Evolutionary conservation across 2,888 invertebrate genomes (phyloP).

Genomic region (Dynastes grantii): DNA sequence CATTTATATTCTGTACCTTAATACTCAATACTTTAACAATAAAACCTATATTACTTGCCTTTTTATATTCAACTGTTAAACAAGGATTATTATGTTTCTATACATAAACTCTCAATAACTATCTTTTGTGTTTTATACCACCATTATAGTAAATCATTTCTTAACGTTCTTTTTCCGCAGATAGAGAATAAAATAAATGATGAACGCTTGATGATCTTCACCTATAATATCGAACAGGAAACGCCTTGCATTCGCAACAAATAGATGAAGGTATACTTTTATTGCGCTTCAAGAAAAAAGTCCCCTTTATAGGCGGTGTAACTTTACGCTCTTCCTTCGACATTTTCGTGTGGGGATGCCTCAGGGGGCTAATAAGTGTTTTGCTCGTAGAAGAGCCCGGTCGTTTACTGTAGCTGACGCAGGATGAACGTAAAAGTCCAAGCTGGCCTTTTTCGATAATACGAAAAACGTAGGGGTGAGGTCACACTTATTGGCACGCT

Average conservation of each 20-base stretch:
- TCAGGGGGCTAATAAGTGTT: conserved; percentile 24
- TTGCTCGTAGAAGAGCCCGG: neutral
- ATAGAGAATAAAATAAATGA: conserved; percentile 2
- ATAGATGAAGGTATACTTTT: conserved; percentile 1
- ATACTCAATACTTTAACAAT: no score
- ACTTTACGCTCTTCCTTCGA: neutral
- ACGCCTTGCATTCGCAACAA: neutral
- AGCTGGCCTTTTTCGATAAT: conserved; percentile 11
- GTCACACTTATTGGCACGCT: neutral
- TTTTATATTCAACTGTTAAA: no score
- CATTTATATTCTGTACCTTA: no score
- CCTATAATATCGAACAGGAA: neutral
- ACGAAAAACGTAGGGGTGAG: neutral
- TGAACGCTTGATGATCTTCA: neutral
- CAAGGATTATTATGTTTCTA: no score
- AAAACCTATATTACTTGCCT: no score
- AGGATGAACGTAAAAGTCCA: conserved; percentile 13
- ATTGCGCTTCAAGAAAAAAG: neutral
- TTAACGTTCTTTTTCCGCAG: neutral
- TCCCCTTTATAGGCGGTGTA: neutral
- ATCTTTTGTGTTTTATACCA: neutral
- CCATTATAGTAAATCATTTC: neutral
- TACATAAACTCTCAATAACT: no score
- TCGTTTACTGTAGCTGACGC: conserved; percentile 13
- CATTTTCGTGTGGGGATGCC: conserved; percentile 12